These are phyloP conservation scores for Alsophila aescularia DNA, from an alignment of 2,888 invertebrate species.

Conservation along the genomic window DNA sequence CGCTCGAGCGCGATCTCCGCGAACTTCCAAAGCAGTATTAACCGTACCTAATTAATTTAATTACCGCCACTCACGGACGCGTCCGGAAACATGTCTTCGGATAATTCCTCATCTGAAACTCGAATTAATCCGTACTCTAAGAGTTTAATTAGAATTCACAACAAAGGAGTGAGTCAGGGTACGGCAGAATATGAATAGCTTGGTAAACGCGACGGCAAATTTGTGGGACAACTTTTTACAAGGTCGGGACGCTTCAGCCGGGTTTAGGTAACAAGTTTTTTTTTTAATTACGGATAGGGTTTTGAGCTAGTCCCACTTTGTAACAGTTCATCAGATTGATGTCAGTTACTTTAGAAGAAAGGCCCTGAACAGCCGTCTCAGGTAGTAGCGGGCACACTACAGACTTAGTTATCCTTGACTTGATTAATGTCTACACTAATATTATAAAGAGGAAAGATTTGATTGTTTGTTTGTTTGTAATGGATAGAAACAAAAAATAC, in stretches of 20 bases:
- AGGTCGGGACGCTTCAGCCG: neutral
- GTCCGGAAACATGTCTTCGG: conserved; percentile 21
- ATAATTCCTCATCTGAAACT: conserved; percentile 25
- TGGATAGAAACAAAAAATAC: too few relatives aligned
- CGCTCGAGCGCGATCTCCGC: neutral
- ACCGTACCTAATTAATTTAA: conserved; percentile 27
- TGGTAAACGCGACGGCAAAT: conserved; percentile 1
- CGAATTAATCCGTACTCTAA: conserved; percentile 26
- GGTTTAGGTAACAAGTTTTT: conserved; percentile 1
- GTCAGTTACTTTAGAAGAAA: too few relatives aligned
- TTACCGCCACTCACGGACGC: conserved; percentile 24
- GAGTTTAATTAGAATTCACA: conserved; percentile 32
- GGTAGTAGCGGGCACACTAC: too few relatives aligned
- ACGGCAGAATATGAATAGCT: conserved; percentile 12
- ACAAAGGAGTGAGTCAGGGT: conserved; percentile 16
- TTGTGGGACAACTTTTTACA: conserved; percentile 4
- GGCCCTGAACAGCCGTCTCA: too few relatives aligned
- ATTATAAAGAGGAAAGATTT: too few relatives aligned
- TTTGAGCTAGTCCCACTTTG: neutral
- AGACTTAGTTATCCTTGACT: too few relatives aligned
- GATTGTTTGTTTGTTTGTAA: too few relatives aligned
- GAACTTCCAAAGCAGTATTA: conserved; percentile 1
- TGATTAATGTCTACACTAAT: too few relatives aligned
- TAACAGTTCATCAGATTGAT: too few relatives aligned
- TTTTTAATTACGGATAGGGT: neutral